Evolutionary conservation across 2,113 vertebrate genomes (phyloP).

Genomic region (Tyto alba): DNA sequence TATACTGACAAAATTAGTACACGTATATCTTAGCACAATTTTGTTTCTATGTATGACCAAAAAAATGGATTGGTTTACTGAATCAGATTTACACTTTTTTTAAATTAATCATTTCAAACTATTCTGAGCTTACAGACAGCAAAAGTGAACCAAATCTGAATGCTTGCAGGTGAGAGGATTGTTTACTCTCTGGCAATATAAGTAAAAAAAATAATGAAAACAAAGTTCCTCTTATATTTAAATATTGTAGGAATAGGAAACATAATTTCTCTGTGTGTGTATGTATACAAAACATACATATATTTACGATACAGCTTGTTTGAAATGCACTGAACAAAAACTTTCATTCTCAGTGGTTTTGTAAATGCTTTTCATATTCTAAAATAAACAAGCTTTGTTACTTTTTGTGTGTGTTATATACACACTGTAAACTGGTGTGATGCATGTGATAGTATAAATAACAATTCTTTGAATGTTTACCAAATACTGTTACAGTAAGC

Average conservation of each 20-base stretch:
- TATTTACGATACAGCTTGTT: not conserved
- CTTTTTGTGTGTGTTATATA: not conserved
- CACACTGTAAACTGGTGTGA: not conserved
- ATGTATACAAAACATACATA: not conserved
- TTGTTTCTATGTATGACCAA: not conserved
- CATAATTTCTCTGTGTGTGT: not conserved
- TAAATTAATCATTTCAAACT: not conserved
- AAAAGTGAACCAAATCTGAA: not conserved
- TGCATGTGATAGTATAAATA: not conserved
- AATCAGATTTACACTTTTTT: not conserved
- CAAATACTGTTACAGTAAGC: not conserved
- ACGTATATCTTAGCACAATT: not conserved
- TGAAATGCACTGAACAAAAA: not conserved
- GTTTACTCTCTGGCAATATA: not conserved
- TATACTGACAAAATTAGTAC: not conserved
- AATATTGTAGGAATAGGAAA: not conserved
- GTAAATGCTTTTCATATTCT: not conserved
- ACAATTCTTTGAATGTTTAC: not conserved
- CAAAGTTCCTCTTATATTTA: not conserved
- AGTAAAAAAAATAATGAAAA: not conserved
- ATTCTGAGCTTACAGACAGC: not conserved
- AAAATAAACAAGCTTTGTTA: not conserved
- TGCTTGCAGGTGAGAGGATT: not conserved
- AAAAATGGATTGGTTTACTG: not conserved
- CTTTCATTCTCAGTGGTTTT: not conserved